Percentiles rank a stretch among this genome's conserved stretches.
Evolutionary conservation across 2,888 invertebrate species (phyloP).

Genomic region (Cotesia congregata): DNA sequence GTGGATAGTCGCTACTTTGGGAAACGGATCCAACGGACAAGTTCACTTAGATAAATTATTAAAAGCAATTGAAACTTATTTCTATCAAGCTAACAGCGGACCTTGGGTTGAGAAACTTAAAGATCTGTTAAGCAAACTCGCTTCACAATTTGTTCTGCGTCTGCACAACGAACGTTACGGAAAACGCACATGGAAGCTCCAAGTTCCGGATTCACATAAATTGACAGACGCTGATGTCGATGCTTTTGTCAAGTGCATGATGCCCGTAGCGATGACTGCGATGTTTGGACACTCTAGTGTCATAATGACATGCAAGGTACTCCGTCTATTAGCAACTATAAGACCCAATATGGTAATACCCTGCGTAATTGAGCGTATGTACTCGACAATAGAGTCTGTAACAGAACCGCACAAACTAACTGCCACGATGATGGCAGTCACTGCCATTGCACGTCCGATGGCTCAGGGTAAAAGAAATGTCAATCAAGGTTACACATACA

Average conservation of each 20-base stretch:
- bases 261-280: constrained; percentile 82
- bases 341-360: constrained; percentile 88
- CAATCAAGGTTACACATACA: constrained; percentile 71
- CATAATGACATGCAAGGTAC: constrained; percentile 77
- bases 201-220: constrained; percentile 78
- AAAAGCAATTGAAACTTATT: constrained; percentile 86
- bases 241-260: constrained; percentile 82
- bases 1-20: constrained; percentile 75
- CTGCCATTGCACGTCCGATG: constrained; percentile 79
- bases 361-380: constrained; percentile 84
- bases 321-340: constrained; percentile 83
- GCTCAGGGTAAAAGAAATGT: constrained; percentile 69
- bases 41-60: constrained; percentile 85
- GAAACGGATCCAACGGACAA: constrained; percentile 78
- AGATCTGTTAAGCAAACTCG: constrained; percentile 79
- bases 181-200: constrained; percentile 78
- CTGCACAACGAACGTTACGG: constrained; percentile 76
- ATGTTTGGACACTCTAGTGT: constrained; percentile 83
- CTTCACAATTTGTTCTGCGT: constrained; percentile 77
- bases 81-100: constrained; percentile 90
- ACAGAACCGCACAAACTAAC: constrained; percentile 90
- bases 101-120: constrained; percentile 81
- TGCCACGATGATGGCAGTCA: constrained; percentile 80
- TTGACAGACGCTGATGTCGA: constrained; percentile 86
- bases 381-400: constrained; percentile 84